A percentile compares a stretch with the other conserved stretches of the same genome.
Evolutionary conservation across 2,888 invertebrate genomes (phyloP).

Genomic region (Formica aserva): DNA sequence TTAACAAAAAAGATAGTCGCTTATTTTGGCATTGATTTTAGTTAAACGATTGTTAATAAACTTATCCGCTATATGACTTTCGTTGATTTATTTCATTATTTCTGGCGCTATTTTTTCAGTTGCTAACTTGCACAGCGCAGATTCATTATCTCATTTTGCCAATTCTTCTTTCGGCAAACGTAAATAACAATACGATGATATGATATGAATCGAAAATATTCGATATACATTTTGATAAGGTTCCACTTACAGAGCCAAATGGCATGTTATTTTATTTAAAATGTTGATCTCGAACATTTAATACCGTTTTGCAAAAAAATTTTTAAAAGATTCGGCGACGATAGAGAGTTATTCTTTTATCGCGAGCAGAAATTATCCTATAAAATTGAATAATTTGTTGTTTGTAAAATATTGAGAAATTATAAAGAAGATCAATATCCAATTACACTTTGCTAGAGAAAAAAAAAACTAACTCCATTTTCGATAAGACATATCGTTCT

Average conservation of each 20-base stretch:
- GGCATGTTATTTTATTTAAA: not conserved
- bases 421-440: not conserved
- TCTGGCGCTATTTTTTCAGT: not conserved
- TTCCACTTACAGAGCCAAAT: too few species aligned
- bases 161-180: not conserved
- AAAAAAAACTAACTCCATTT: slow-evolving; percentile 1
- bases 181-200: not conserved
- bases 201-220: not conserved
- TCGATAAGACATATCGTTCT: not conserved
- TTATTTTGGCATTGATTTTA: slow-evolving; percentile 4
- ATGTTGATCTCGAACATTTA: not conserved
- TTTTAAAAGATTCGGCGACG: not conserved
- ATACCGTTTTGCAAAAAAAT: not conserved
- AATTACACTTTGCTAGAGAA: not conserved
- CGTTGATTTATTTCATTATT: slow-evolving; percentile 15
- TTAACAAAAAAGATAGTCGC: slow-evolving; percentile 26
- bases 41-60: slow-evolving; percentile 8
- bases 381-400: not conserved
- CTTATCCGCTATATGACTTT: not conserved
- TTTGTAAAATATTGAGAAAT: not conserved
- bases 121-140: not conserved
- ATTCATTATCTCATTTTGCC: not conserved
- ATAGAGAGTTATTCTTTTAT: not conserved
- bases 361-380: not conserved
- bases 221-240: not conserved